These are phyloP conservation scores for Pica pica DNA, from an alignment of 2,113 vertebrate genomes.

Conservation along the genomic window DNA sequence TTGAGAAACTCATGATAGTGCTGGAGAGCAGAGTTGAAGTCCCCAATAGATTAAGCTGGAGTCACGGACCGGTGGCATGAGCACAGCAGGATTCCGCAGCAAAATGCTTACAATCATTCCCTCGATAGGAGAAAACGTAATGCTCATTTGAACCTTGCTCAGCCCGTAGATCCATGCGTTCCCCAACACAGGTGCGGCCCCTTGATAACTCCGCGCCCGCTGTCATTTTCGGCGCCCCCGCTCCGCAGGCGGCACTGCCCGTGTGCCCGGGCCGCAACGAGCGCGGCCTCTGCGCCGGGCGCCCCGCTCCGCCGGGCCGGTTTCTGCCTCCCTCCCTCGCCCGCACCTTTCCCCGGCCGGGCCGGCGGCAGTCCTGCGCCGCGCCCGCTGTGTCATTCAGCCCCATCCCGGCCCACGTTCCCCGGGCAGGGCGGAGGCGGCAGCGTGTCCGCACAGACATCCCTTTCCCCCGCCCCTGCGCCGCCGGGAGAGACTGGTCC, in stretches of 20 bases:
- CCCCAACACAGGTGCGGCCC: background rate
- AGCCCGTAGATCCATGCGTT: background rate
- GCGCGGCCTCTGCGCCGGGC: too few species aligned
- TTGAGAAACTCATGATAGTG: background rate
- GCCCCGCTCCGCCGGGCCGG: fast-evolving
- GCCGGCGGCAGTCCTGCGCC: background rate
- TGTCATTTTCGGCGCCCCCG: fast-evolving
- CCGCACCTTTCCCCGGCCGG: background rate
- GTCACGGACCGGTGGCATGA: fast-evolving
- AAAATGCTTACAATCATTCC: background rate
- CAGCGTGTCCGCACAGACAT: background rate
- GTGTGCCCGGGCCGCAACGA: fast-evolving
- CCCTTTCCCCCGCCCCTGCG: background rate
- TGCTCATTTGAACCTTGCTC: background rate
- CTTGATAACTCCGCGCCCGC: fast-evolving
- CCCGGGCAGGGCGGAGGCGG: background rate
- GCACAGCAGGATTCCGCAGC: background rate
- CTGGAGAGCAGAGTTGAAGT: background rate
- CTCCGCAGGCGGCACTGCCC: background rate
- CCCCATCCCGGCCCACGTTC: background rate
- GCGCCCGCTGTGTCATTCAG: background rate
- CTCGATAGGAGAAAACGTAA: too few species aligned
- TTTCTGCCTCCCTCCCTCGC: fast-evolving
- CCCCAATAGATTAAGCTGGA: fast-evolving
- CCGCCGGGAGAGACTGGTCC: background rate